These are phyloP conservation scores for Andrena praecox DNA, from an alignment of 2,888 invertebrate genomes.

Conservation along the genomic window DNA sequence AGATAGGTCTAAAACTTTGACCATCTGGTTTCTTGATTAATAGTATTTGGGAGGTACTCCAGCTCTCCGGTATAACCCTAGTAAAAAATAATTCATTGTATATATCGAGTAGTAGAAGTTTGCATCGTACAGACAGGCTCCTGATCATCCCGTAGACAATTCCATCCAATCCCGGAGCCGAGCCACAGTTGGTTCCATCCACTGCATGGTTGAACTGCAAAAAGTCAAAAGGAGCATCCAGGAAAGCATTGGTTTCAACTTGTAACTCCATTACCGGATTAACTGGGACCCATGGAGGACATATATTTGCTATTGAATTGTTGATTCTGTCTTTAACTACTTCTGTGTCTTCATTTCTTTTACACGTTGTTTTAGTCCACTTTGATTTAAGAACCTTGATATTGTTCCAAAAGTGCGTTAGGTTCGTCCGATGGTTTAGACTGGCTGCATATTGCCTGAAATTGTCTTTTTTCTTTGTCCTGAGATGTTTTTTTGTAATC, in stretches of 20 bases:
- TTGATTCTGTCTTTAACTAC: not conserved
- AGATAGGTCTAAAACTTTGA: conserved; percentile 4
- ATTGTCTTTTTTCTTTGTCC: not conserved
- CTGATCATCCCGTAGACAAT: not conserved
- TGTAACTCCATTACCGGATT: not conserved
- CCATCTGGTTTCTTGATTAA: conserved; percentile 2
- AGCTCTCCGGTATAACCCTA: not conserved
- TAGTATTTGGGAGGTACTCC: conserved; percentile 1
- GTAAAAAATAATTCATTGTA: not conserved
- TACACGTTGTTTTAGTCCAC: not conserved
- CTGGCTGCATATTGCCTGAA: not conserved
- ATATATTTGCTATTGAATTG: not conserved
- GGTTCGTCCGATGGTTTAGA: not conserved
- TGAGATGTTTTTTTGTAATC: not conserved
- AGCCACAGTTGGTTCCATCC: not conserved
- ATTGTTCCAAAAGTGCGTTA: not conserved
- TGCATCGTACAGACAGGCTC: not conserved
- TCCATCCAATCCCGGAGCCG: not conserved
- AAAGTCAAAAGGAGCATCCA: not conserved
- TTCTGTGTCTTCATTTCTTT: not conserved
- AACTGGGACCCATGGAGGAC: conserved; percentile 7
- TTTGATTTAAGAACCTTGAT: conserved; percentile 6
- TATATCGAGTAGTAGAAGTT: not conserved
- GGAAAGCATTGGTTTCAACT: not conserved
- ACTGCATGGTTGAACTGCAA: not conserved